A percentile compares a stretch with the other conserved stretches of the same genome.
These are phyloP conservation scores for Papilio gigon DNA, from an alignment of 2,888 invertebrate species.

Conservation along the genomic window DNA sequence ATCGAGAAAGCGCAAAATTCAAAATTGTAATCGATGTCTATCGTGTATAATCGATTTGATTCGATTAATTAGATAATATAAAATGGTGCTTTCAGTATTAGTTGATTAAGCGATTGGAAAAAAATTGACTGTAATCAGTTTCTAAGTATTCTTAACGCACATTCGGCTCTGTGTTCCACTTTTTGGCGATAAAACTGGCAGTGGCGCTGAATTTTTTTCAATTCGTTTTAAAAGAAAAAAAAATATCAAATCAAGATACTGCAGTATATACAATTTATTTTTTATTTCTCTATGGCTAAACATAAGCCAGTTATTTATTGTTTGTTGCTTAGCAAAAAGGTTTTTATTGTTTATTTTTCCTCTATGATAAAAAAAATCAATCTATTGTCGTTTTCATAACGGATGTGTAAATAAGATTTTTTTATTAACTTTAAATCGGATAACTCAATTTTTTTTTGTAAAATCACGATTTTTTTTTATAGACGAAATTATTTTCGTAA, in stretches of 20 bases:
- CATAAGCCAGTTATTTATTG: slow-evolving; percentile 62
- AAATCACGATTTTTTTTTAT: slow-evolving; percentile 53
- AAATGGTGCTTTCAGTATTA: slow-evolving; percentile 82
- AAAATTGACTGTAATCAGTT: slow-evolving; percentile 57
- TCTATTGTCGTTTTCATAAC: slow-evolving; percentile 67
- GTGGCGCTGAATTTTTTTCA: slow-evolving; percentile 41
- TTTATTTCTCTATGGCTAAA: slow-evolving; percentile 47
- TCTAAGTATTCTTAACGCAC: slow-evolving; percentile 59
- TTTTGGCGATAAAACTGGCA: slow-evolving; percentile 34
- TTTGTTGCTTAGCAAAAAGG: slow-evolving; percentile 74
- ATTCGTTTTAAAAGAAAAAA: background rate
- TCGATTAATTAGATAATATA: slow-evolving; percentile 63
- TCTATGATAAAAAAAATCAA: slow-evolving; percentile 56
- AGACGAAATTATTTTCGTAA: slow-evolving; percentile 57
- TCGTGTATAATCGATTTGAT: slow-evolving; percentile 47
- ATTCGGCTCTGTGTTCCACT: slow-evolving; percentile 55
- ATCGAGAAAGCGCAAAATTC: slow-evolving; percentile 52
- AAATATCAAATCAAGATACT: slow-evolving; percentile 18
- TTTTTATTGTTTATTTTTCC: slow-evolving; percentile 63
- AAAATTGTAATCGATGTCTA: slow-evolving; percentile 58
- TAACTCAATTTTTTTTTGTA: slow-evolving; percentile 42
- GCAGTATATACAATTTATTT: slow-evolving; percentile 37
- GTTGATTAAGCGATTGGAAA: slow-evolving; percentile 71
- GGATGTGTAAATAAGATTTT: slow-evolving; percentile 80
- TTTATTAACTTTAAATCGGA: slow-evolving; percentile 68